These are phyloP conservation scores for Andrena bicolor DNA, from an alignment of 2,888 invertebrate genomes.

Conservation along the genomic window DNA sequence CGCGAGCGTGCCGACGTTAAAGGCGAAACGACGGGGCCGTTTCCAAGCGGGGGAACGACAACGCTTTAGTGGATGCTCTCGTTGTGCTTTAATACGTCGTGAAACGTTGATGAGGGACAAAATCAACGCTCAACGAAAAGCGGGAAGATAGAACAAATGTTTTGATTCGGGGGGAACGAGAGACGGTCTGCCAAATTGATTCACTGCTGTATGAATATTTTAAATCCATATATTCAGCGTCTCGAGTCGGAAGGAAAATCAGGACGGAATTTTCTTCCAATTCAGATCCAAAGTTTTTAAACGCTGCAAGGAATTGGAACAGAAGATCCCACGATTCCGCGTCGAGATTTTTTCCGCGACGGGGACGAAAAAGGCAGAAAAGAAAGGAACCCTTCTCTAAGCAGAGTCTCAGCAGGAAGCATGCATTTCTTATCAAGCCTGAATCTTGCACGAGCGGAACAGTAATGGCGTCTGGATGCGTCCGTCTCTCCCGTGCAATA, in stretches of 20 bases:
- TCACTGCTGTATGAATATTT: not conserved
- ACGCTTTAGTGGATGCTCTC: not conserved
- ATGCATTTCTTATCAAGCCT: conserved; percentile 45
- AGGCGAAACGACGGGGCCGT: not conserved
- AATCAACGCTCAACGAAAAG: not conserved
- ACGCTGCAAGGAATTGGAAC: not conserved
- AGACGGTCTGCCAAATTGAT: not conserved
- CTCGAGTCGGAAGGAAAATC: not conserved
- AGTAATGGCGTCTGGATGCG: conserved; percentile 17
- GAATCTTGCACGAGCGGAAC: conserved; percentile 49
- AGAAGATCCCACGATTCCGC: not conserved
- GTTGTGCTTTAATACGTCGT: not conserved
- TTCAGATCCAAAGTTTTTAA: not conserved
- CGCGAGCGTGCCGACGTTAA: not conserved
- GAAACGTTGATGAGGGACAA: not conserved
- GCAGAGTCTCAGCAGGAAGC: conserved; percentile 38
- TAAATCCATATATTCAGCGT: not conserved
- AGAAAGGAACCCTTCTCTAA: not conserved
- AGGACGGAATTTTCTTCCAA: not conserved
- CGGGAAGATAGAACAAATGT: not conserved
- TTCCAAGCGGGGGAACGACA: not conserved
- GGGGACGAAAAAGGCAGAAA: not conserved
- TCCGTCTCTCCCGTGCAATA: conserved; percentile 12
- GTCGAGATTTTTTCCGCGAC: too few species aligned
- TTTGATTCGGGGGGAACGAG: not conserved